Percentiles rank a stretch among this genome's conserved stretches.
These are phyloP conservation scores for Copidosoma floridanum DNA, from an alignment of 1,140 invertebrate genomes.

Conservation along the genomic window DNA sequence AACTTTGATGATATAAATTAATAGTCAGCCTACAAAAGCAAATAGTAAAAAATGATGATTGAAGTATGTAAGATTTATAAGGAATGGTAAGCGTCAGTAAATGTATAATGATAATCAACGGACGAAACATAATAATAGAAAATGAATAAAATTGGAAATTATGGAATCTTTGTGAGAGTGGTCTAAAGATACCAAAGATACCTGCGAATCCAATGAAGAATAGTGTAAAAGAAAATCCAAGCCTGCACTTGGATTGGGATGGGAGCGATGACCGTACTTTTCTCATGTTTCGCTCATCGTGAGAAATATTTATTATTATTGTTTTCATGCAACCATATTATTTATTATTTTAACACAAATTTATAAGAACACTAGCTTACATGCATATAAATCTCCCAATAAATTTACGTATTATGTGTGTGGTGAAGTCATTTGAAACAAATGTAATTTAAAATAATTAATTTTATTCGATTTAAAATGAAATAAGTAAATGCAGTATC, in stretches of 20 bases:
- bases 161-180: no score
- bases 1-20: slow-evolving; percentile 16
- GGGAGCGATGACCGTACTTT: slow-evolving; percentile 52
- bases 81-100: no score
- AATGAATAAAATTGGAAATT: background rate
- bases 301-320: no score
- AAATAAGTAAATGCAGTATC: no score
- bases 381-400: no score
- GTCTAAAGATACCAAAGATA: slow-evolving; percentile 49
- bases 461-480: no score
- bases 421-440: no score
- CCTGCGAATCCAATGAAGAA: slow-evolving; percentile 49
- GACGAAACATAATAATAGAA: slow-evolving; percentile 8
- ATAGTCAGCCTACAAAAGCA: slow-evolving; percentile 18
- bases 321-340: no score
- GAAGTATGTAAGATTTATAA: slow-evolving; percentile 8
- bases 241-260: slow-evolving; percentile 34
- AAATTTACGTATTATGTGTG: slow-evolving; percentile 14
- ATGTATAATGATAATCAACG: slow-evolving; percentile 1
- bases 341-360: no score
- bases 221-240: slow-evolving; percentile 30
- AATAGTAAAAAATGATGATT: no score
- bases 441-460: no score
- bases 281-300: slow-evolving; percentile 19
- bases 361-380: no score